Evolutionary conservation across 2,888 invertebrate species (phyloP).

Genomic region (Ceratothoa steindachneri): DNA sequence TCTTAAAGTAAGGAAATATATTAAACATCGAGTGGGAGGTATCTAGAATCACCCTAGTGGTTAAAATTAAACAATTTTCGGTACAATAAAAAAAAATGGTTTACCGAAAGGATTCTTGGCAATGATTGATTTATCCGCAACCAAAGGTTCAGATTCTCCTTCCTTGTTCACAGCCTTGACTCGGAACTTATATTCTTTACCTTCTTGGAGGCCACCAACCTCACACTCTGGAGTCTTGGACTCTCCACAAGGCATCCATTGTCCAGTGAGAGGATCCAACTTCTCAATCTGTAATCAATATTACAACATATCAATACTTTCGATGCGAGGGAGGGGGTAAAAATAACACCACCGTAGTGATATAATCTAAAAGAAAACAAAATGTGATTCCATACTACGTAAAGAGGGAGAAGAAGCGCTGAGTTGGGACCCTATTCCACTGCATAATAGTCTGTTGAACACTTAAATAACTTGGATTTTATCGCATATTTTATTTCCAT

Average conservation of each 20-base stretch:
- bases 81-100: slow-evolving; percentile 49
- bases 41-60: too few relatives aligned
- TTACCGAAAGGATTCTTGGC: slow-evolving; percentile 98
- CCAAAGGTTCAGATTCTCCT: slow-evolving; percentile 93
- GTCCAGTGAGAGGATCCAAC: slow-evolving; percentile 59
- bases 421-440: too few relatives aligned
- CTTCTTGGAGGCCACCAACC: slow-evolving; percentile 79
- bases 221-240: slow-evolving; percentile 72
- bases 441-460: too few relatives aligned
- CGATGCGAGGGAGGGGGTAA: too few relatives aligned
- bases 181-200: slow-evolving; percentile 96
- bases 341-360: too few relatives aligned
- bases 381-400: too few relatives aligned
- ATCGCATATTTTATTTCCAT: too few relatives aligned
- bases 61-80: too few relatives aligned
- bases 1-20: slow-evolving; percentile 58
- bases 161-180: slow-evolving; percentile 97
- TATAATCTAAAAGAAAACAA: too few relatives aligned
- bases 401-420: too few relatives aligned
- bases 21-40: too few relatives aligned
- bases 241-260: slow-evolving; percentile 89
- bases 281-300: slow-evolving; percentile 55
- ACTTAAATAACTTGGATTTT: too few relatives aligned
- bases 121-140: slow-evolving; percentile 85
- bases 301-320: neutral